Percentiles rank a stretch among this genome's conserved stretches.
Conservation (phyloP, 30 jellyfish, hydroid and myxozoan genomes). For the Cassiopea andromeda region DNA sequence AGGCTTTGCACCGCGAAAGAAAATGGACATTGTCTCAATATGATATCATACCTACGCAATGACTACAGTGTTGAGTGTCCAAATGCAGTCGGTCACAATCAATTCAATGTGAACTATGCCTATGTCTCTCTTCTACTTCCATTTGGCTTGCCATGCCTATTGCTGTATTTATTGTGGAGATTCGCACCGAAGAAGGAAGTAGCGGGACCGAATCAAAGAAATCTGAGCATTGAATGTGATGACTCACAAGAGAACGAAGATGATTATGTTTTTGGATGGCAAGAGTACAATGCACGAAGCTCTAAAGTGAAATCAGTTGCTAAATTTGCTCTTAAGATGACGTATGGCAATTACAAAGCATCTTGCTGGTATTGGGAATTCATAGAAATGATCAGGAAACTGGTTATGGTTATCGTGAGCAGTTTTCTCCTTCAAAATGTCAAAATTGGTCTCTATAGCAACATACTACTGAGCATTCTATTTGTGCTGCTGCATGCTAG, state of each 20-base stretch:
- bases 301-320: not conserved
- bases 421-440: no score
- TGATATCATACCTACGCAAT: conserved; percentile 42
- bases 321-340: conserved; percentile 25
- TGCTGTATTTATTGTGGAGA: conserved; percentile 26
- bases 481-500: no score
- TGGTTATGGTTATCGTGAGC: no score
- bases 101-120: not conserved
- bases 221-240: not conserved
- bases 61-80: conserved; percentile 67
- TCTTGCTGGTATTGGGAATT: no score
- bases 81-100: not conserved
- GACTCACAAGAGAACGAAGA: not conserved
- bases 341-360: no score
- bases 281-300: not conserved
- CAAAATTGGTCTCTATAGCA: no score
- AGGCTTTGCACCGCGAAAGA: conserved; percentile 16
- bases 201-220: not conserved
- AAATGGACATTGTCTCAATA: conserved; percentile 32
- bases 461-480: no score
- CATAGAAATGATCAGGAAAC: no score
- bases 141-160: conserved; percentile 51
- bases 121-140: conserved; percentile 10
- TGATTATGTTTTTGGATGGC: not conserved
- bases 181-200: conserved; percentile 1